phyloP scores from a whole-genome alignment of 2,113 vertebrate species.

The Synchiropus splendidus region DNA sequence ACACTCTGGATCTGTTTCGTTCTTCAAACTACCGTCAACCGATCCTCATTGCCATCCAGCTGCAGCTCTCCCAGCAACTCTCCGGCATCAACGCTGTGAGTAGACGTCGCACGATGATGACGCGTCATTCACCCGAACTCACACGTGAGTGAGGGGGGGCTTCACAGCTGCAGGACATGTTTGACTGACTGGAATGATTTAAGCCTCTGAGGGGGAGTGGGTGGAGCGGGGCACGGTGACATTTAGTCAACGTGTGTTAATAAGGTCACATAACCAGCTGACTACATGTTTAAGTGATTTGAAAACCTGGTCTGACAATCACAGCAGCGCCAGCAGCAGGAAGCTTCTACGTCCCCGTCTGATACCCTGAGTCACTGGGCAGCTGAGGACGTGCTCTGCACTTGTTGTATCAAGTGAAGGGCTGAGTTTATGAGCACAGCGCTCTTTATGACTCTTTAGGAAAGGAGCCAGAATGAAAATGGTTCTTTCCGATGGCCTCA shows the following conservation, averaged over 20 bases:
- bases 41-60: slow-evolving; percentile 81
- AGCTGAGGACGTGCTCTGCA: no score
- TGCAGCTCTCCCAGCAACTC: slow-evolving; percentile 94
- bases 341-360: slow-evolving; percentile 5
- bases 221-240: slow-evolving; percentile 7
- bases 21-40: slow-evolving; percentile 78
- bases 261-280: slow-evolving; percentile 28
- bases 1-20: slow-evolving; percentile 81
- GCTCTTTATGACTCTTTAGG: no score
- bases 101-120: slow-evolving; percentile 25
- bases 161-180: slow-evolving; percentile 15
- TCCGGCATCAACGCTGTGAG: slow-evolving; percentile 96
- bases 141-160: slow-evolving; percentile 5
- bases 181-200: slow-evolving; percentile 22
- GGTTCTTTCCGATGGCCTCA: no score
- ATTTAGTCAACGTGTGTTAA: slow-evolving; percentile 23
- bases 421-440: no score
- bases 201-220: slow-evolving; percentile 5
- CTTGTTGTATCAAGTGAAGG: no score
- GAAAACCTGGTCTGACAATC: no score
- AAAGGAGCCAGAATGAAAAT: no score
- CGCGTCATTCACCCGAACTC: no score
- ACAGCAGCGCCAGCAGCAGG: slow-evolving; percentile 9
- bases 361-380: no score
- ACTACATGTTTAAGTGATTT: slow-evolving; percentile 22